Conservation (phyloP, 1,140 invertebrate genomes). For the Atta texana region DNA sequence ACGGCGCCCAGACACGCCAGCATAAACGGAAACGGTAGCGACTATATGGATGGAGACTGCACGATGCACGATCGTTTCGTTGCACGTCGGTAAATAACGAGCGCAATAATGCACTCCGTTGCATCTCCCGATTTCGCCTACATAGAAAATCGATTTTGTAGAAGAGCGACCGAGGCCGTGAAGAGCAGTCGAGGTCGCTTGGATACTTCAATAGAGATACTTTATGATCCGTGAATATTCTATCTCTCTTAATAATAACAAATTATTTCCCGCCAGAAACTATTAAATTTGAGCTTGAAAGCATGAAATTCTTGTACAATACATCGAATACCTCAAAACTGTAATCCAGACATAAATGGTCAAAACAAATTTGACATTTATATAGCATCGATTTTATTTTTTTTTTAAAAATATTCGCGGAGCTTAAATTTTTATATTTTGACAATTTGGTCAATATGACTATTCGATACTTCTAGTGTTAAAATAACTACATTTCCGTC, state of each 20-base stretch:
- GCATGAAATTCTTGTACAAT: background rate
- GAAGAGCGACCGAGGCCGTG: conserved; percentile 8
- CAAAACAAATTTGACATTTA: background rate
- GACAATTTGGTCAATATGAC: background rate
- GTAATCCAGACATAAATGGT: background rate
- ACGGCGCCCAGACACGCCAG: conserved; percentile 40
- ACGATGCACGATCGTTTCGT: conserved; percentile 27
- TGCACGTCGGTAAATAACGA: conserved; percentile 48
- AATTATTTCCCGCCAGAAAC: background rate
- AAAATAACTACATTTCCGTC: background rate
- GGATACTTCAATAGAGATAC: background rate
- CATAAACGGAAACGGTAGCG: conserved; percentile 21
- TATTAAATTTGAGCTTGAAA: background rate
- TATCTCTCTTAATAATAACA: background rate
- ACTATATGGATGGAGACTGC: background rate
- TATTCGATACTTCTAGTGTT: background rate
- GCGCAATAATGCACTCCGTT: conserved; percentile 41
- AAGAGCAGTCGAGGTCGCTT: conserved; percentile 8
- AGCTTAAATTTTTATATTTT: background rate
- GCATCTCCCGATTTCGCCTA: conserved; percentile 19
- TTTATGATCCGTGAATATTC: background rate
- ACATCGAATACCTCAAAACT: background rate
- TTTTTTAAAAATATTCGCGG: background rate
- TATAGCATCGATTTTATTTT: background rate
- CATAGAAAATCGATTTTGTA: conserved; percentile 42